These are phyloP conservation scores for Amphiduros pacificus DNA, from an alignment of 2,888 invertebrate species.

Conservation along the genomic window DNA sequence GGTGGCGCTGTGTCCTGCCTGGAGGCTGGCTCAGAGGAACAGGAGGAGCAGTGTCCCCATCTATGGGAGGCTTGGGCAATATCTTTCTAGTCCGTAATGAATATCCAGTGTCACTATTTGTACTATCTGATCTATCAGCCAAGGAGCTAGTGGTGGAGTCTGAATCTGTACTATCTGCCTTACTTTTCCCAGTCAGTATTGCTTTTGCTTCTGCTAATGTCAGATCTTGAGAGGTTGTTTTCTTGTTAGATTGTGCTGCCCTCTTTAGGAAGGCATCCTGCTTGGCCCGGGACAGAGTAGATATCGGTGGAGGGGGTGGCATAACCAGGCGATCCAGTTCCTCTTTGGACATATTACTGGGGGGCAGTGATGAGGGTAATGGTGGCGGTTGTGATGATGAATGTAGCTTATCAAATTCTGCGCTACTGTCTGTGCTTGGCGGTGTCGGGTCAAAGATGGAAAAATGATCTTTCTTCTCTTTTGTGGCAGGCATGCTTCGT, in stretches of 20 bases:
- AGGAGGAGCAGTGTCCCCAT: no score
- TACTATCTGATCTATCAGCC: background rate
- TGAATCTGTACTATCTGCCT: background rate
- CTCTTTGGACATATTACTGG: background rate
- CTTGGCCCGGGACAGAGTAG: background rate
- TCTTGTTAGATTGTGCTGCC: background rate
- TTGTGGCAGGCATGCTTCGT: slow-evolving; percentile 16
- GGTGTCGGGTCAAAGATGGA: background rate
- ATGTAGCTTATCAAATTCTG: background rate
- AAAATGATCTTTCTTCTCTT: slow-evolving; percentile 4
- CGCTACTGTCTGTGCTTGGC: background rate
- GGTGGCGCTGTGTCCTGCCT: background rate
- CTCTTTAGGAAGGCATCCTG: background rate
- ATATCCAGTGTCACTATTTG: background rate
- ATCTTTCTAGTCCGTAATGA: background rate
- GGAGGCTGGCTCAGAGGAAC: no score
- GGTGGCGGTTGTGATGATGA: background rate
- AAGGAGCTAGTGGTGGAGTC: background rate
- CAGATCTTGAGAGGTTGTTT: background rate
- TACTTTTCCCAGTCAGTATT: background rate
- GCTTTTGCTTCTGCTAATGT: slow-evolving; percentile 15
- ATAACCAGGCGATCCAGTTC: background rate
- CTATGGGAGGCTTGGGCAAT: no score
- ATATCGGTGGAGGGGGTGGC: slow-evolving; percentile 1
- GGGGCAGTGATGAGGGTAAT: background rate